phyloP scores from a whole-genome alignment of 2,797 vertebrate species.

The Sparidentex hasta region DNA sequence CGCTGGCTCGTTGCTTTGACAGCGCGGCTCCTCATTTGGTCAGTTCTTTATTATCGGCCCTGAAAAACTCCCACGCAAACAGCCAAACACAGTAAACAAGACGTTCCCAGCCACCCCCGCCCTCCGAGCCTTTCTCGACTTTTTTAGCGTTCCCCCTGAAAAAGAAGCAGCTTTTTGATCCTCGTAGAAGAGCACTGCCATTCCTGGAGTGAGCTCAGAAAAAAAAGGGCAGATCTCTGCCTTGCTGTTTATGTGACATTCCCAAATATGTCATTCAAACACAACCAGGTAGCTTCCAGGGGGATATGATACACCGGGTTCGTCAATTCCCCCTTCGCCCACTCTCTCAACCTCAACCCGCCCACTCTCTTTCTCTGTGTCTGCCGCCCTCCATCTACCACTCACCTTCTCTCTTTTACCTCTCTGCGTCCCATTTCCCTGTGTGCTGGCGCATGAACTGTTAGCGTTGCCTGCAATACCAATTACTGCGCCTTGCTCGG shows the following conservation, averaged over 20 bases:
- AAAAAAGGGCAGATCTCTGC: conserved; percentile 18
- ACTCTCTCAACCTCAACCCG: conserved; percentile 28
- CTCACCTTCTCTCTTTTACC: conserved; percentile 46
- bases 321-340: conserved; percentile 45
- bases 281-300: conserved; percentile 22
- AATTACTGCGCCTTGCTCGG: conserved; percentile 65
- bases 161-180: conserved; percentile 30
- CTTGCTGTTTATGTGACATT: conserved; percentile 45
- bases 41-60: conserved; percentile 55
- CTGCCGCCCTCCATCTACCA: conserved; percentile 30
- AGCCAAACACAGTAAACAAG: conserved; percentile 46
- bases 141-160: conserved; percentile 23
- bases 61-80: conserved; percentile 44
- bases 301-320: conserved; percentile 18
- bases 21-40: conserved; percentile 48
- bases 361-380: conserved; percentile 40
- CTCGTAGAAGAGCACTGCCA: neutral
- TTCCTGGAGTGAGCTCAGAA: conserved; percentile 18
- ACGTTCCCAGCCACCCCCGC: conserved; percentile 17
- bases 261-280: conserved; percentile 41
- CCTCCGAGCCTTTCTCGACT: conserved; percentile 13
- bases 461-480: conserved; percentile 62
- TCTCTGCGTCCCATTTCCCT: conserved; percentile 38
- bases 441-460: conserved; percentile 61
- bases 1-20: conserved; percentile 24